Percentiles rank a stretch among this genome's conserved stretches.
phyloP scores from a whole-genome alignment of 2,888 invertebrate genomes.

The Drosophila vallismaia region DNA sequence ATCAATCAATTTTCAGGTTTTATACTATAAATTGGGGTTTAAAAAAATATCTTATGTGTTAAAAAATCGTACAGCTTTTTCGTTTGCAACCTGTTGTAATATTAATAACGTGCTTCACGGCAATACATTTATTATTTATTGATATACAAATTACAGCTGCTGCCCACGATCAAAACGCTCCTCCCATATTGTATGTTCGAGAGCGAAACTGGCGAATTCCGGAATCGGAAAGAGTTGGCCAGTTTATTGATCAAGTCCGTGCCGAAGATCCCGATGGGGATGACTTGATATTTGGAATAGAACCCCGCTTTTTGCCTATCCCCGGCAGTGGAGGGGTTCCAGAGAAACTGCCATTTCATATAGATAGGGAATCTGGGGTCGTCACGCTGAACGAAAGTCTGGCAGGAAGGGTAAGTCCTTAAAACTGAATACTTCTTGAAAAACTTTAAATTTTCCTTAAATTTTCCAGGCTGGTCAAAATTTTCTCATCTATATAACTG shows the following conservation, averaged over 20 bases:
- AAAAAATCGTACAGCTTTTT: too few relatives aligned
- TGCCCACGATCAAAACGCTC: conserved; percentile 83
- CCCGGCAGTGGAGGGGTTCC: conserved; percentile 37
- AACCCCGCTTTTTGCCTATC: conserved; percentile 85
- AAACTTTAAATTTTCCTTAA: neutral
- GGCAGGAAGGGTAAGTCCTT: conserved; percentile 88
- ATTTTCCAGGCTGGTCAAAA: conserved; percentile 86
- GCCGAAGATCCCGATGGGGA: conserved; percentile 88
- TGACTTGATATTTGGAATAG: conserved; percentile 88
- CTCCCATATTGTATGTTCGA: conserved; percentile 88
- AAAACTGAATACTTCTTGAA: neutral
- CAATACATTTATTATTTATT: conserved; percentile 5
- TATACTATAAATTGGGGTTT: neutral
- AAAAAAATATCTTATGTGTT: too few relatives aligned
- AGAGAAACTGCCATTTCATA: conserved; percentile 88
- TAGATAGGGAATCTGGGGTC: conserved; percentile 90
- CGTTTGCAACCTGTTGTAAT: conserved; percentile 8
- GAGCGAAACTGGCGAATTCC: conserved; percentile 90
- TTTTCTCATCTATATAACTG: conserved; percentile 88
- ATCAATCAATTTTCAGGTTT: too few relatives aligned
- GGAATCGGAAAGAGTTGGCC: conserved; percentile 89
- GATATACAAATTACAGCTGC: conserved; percentile 53
- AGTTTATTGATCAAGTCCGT: conserved; percentile 88
- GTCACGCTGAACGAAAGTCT: conserved; percentile 92
- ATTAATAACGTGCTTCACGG: neutral